phyloP scores from a whole-genome alignment of 2,113 vertebrate genomes.

The Parotia lawesii region DNA sequence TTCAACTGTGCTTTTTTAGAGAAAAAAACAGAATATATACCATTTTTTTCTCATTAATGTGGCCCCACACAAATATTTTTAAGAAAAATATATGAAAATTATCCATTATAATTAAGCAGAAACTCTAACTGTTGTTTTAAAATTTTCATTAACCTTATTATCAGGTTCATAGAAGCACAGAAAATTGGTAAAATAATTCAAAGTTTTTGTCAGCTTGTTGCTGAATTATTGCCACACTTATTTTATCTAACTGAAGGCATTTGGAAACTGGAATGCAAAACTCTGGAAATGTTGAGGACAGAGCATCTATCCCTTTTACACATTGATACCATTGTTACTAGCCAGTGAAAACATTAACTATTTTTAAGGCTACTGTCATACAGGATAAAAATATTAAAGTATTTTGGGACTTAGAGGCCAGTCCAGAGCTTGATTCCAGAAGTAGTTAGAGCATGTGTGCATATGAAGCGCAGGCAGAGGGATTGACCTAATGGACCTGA shows the following conservation, averaged over 20 bases:
- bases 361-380: not conserved
- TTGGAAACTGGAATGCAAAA: not conserved
- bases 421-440: not conserved
- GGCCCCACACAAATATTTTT: not conserved
- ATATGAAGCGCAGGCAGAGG: not conserved
- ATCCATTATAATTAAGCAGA: not conserved
- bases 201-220: not conserved
- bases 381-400: not conserved
- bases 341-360: not conserved
- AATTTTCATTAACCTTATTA: not conserved
- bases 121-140: not conserved
- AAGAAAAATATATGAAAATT: not conserved
- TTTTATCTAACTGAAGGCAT: not conserved
- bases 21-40: not conserved
- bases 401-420: not conserved
- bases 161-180: not conserved
- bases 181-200: not conserved
- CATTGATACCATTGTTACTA: not conserved
- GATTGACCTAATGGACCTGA: accelerated
- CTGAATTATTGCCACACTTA: not conserved
- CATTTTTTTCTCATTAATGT: not conserved
- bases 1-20: not conserved
- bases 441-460: not conserved
- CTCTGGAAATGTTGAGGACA: not conserved
- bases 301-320: not conserved